These are phyloP conservation scores for Glaucopsyche alexis DNA, from an alignment of 2,888 invertebrate species.

Conservation along the genomic window DNA sequence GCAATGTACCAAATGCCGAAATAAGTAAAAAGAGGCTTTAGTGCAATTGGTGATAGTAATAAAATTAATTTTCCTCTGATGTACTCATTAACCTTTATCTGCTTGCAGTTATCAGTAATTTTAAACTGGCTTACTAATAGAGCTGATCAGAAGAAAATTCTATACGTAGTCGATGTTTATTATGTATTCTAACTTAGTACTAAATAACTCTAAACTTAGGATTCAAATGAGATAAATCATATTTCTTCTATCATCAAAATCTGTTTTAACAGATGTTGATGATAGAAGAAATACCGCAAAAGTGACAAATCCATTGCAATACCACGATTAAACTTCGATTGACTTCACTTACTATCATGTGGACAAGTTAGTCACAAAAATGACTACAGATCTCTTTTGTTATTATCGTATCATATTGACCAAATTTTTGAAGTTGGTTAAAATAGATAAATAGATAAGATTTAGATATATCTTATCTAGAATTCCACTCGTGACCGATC, in stretches of 20 bases:
- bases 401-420: neutral
- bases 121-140: too few relatives aligned
- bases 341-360: too few relatives aligned
- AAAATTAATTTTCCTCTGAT: neutral
- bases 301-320: neutral
- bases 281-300: neutral
- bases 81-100: neutral
- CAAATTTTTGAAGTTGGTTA: neutral
- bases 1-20: neutral
- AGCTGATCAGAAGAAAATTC: too few relatives aligned
- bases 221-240: neutral
- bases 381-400: neutral
- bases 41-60: neutral
- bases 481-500: conserved; percentile 39
- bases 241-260: neutral
- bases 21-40: neutral
- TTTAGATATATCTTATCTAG: conserved; percentile 35
- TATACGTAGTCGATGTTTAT: too few relatives aligned
- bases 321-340: neutral
- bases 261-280: too few relatives aligned
- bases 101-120: too few relatives aligned
- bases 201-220: neutral
- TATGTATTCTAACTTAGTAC: neutral
- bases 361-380: neutral
- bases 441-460: conserved; percentile 25